These are phyloP conservation scores for Cyrtodaria siliqua DNA, from an alignment of 2,888 invertebrate species.

Conservation along the genomic window DNA sequence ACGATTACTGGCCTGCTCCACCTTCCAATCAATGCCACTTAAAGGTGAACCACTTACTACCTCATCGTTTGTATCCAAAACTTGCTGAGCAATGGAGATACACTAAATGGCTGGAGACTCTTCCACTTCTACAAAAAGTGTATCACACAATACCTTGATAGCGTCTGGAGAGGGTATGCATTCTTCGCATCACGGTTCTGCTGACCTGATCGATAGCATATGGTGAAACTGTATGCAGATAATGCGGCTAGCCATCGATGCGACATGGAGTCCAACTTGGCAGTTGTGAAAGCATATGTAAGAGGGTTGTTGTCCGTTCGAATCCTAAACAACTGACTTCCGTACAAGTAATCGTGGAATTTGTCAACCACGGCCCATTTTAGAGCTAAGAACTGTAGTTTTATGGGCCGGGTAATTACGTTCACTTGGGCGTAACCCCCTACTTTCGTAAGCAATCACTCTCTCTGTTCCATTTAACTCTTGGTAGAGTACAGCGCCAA, in stretches of 20 bases:
- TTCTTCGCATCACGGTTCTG: slow-evolving; percentile 7
- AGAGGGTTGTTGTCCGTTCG: slow-evolving; percentile 28
- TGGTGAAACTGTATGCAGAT: slow-evolving; percentile 16
- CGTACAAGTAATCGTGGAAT: slow-evolving; percentile 34
- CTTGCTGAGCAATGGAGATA: not conserved
- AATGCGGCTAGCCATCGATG: slow-evolving; percentile 40
- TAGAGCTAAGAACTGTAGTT: slow-evolving; percentile 25
- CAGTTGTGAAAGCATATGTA: slow-evolving; percentile 34
- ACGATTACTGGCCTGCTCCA: not conserved
- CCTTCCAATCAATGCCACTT: slow-evolving; percentile 1
- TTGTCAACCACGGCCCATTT: slow-evolving; percentile 48
- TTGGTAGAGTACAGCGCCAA: slow-evolving; percentile 43
- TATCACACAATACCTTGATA: not conserved
- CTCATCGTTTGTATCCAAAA: not conserved
- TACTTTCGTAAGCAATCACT: slow-evolving; percentile 46
- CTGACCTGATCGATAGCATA: slow-evolving; percentile 19
- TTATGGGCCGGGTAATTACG: slow-evolving; percentile 30
- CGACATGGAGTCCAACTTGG: slow-evolving; percentile 37
- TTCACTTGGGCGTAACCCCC: slow-evolving; percentile 19
- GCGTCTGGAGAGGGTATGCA: not conserved
- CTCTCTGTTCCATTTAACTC: slow-evolving; percentile 24
- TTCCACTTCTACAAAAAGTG: not conserved
- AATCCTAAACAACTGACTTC: slow-evolving; percentile 8
- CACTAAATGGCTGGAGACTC: not conserved
- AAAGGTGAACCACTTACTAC: not conserved